These are phyloP conservation scores for Spilogale gracilis DNA, from an alignment of 2,113 vertebrate genomes.

Conservation along the genomic window DNA sequence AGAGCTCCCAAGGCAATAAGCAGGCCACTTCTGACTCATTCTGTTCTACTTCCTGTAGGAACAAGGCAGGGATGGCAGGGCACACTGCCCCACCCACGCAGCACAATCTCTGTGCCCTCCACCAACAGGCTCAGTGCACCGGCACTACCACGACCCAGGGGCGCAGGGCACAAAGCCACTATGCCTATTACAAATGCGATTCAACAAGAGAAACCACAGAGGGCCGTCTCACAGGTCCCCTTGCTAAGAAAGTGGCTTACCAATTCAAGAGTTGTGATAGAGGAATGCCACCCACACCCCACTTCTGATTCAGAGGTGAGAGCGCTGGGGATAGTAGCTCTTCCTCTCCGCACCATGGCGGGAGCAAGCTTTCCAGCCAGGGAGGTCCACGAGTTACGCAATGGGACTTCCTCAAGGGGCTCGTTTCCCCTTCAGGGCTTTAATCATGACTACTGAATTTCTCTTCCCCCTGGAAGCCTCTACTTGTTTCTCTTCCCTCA, in stretches of 20 bases:
- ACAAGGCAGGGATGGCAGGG: not conserved
- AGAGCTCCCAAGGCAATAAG: not conserved
- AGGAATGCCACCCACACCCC: not conserved
- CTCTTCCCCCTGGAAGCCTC: not conserved
- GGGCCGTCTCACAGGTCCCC: not conserved
- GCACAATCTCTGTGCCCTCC: not conserved
- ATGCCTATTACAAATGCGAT: not conserved
- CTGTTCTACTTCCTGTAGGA: slow-evolving; percentile 34
- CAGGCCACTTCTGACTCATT: not conserved
- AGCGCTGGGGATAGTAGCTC: rapidly evolving
- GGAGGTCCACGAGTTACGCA: rapidly evolving
- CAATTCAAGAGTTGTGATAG: not conserved
- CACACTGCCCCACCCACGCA: not conserved
- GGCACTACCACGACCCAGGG: not conserved
- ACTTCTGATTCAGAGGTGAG: not conserved
- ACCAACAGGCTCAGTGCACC: not conserved
- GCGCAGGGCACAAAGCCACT: not conserved
- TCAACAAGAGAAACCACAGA: not conserved
- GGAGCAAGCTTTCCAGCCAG: not conserved
- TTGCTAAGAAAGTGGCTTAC: not conserved
- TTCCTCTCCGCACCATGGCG: not conserved
- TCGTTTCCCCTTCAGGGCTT: not conserved
- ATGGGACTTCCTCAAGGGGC: not conserved
- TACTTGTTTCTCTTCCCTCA: not conserved
- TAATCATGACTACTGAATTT: not conserved